phyloP scores from a whole-genome alignment of 2,113 vertebrate species.

The Sinocyclocheilus anshuiensis region DNA sequence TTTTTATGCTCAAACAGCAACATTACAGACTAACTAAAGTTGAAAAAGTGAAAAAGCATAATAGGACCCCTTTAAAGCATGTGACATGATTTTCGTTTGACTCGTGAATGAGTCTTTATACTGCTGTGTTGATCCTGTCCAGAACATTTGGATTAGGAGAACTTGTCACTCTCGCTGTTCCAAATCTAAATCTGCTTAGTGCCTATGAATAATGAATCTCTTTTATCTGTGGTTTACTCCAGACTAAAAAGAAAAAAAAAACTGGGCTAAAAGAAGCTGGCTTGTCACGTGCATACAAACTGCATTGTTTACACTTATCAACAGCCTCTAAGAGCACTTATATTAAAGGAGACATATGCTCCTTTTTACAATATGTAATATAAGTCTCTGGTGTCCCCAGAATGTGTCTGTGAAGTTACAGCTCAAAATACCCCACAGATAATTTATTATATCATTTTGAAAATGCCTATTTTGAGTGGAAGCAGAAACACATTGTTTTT shows the following conservation, averaged over 20 bases:
- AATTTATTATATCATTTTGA: no score
- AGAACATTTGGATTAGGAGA: conserved; percentile 50
- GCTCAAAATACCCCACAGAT: no score
- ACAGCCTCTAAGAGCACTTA: neutral
- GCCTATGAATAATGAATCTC: conserved; percentile 44
- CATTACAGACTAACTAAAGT: no score
- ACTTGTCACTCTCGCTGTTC: neutral
- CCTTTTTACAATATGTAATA: no score
- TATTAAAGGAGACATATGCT: neutral
- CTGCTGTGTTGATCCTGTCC: conserved; percentile 45
- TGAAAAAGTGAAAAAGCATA: no score
- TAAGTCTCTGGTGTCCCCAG: no score
- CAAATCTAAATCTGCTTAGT: conserved; percentile 62
- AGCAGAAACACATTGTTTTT: no score
- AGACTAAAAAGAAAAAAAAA: neutral
- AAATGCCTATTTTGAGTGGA: no score
- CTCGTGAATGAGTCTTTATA: neutral
- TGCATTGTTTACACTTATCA: neutral
- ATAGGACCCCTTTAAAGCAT: neutral
- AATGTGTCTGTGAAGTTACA: no score
- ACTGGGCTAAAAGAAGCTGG: neutral
- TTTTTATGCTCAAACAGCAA: no score
- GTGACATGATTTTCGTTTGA: neutral
- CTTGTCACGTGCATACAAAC: neutral
- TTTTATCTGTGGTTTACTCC: conserved; percentile 43